These are phyloP conservation scores for Epizoanthus ramosus DNA, from an alignment of 92 coral and sea anemone genomes.

Conservation along the genomic window DNA sequence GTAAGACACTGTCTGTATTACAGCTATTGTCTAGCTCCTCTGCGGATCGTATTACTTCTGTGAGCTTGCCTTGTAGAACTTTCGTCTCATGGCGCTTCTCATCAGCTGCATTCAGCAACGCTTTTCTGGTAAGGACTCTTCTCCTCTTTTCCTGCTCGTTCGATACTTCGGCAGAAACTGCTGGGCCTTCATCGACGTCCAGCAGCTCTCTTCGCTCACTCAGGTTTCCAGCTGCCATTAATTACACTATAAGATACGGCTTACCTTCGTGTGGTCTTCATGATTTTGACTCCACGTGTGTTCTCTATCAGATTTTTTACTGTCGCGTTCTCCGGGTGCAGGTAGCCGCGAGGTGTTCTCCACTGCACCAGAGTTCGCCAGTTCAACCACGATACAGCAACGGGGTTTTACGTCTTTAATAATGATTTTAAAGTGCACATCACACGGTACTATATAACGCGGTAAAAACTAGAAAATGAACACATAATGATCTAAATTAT, in stretches of 20 bases:
- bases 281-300: slow-evolving; percentile 4
- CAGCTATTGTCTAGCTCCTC: slow-evolving; percentile 38
- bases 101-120: slow-evolving; percentile 35
- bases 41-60: slow-evolving; percentile 35
- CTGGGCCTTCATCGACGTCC: slow-evolving; percentile 16
- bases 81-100: slow-evolving; percentile 36
- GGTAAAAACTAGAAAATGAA: too few species aligned
- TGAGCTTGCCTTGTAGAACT: slow-evolving; percentile 5
- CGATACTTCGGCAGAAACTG: background rate
- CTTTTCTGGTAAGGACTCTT: slow-evolving; percentile 36
- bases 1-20: slow-evolving; percentile 27
- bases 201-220: background rate
- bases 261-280: slow-evolving; percentile 14
- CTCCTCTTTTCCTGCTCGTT: slow-evolving; percentile 33
- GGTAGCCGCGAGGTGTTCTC: too few species aligned
- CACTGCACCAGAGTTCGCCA: too few species aligned
- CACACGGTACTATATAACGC: too few species aligned
- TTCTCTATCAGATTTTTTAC: slow-evolving; percentile 41
- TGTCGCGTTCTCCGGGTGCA: slow-evolving; percentile 43
- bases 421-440: too few species aligned
- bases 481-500: too few species aligned
- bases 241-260: slow-evolving; percentile 12
- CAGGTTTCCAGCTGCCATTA: background rate
- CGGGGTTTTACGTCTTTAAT: too few species aligned
- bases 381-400: too few species aligned